Conservation (phyloP, 2,113 vertebrate species). For the Rhabdornis inornatus region DNA sequence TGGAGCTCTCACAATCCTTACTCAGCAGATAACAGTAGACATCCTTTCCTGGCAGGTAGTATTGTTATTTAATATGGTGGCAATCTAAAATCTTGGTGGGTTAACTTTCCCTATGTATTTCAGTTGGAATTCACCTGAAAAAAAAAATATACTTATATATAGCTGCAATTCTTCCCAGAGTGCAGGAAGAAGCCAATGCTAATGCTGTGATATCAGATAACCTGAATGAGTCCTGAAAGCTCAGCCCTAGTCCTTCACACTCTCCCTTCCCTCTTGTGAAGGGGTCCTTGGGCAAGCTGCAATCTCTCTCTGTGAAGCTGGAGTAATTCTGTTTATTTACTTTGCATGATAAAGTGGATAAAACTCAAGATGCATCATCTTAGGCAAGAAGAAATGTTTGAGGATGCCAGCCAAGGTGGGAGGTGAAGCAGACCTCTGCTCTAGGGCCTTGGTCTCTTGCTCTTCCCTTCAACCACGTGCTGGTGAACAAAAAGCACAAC, state of each 20-base stretch:
- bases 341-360: not conserved
- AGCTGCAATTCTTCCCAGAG: not conserved
- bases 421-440: not conserved
- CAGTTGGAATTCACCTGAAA: not conserved
- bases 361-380: not conserved
- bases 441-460: accelerated
- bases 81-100: not conserved
- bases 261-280: not conserved
- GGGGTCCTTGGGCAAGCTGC: not conserved
- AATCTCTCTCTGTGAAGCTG: not conserved
- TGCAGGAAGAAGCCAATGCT: not conserved
- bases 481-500: not conserved
- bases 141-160: not conserved
- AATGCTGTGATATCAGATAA: not conserved
- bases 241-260: not conserved
- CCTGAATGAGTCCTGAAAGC: not conserved
- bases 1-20: not conserved
- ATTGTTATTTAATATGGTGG: not conserved
- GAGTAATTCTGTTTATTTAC: not conserved
- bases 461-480: accelerated
- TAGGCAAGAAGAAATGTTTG: not conserved
- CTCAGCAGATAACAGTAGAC: not conserved
- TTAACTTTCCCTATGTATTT: not conserved
- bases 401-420: accelerated
- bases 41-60: not conserved